A percentile compares a stretch with the other conserved stretches of the same genome.
These are phyloP conservation scores for Campopleginae sp. DNA, from an alignment of 2,888 invertebrate species.

Conservation along the genomic window DNA sequence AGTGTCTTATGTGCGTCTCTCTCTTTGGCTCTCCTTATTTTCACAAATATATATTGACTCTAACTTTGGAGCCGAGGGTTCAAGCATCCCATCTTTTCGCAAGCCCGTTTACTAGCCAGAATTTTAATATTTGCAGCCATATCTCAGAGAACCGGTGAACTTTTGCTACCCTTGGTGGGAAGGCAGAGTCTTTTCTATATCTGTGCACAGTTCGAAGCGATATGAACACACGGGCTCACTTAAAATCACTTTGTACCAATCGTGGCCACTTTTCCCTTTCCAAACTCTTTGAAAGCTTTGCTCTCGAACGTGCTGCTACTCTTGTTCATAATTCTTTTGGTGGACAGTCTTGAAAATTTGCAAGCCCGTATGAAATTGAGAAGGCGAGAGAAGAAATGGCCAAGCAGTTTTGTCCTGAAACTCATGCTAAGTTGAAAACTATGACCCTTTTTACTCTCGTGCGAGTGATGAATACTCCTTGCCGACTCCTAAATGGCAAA, in stretches of 20 bases:
- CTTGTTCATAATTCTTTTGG: constrained; percentile 70
- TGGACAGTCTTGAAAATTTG: constrained; percentile 72
- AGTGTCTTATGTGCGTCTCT: constrained; percentile 38
- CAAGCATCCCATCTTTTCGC: constrained; percentile 33
- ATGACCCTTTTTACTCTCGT: neutral
- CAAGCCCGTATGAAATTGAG: constrained; percentile 3
- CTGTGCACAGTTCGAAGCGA: constrained; percentile 34
- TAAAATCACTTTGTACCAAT: constrained; percentile 80
- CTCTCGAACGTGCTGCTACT: constrained; percentile 17
- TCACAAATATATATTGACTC: constrained; percentile 12
- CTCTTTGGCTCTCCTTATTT: constrained; percentile 2
- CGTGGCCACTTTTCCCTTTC: constrained; percentile 75
- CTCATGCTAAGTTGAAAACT: constrained; percentile 55
- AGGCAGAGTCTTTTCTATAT: constrained; percentile 25
- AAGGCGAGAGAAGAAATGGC: neutral
- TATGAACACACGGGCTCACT: constrained; percentile 74
- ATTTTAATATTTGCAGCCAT: constrained; percentile 81
- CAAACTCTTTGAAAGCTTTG: constrained; percentile 53
- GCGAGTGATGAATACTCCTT: constrained; percentile 48
- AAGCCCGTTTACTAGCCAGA: constrained; percentile 68
- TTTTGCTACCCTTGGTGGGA: constrained; percentile 72
- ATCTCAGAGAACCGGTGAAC: constrained; percentile 77
- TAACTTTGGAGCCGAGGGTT: neutral
- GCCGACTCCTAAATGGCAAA: constrained; percentile 7
- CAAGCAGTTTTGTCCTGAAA: constrained; percentile 26